These are phyloP conservation scores for Pao palembangensis DNA, from an alignment of 2,113 vertebrate genomes.

Conservation along the genomic window DNA sequence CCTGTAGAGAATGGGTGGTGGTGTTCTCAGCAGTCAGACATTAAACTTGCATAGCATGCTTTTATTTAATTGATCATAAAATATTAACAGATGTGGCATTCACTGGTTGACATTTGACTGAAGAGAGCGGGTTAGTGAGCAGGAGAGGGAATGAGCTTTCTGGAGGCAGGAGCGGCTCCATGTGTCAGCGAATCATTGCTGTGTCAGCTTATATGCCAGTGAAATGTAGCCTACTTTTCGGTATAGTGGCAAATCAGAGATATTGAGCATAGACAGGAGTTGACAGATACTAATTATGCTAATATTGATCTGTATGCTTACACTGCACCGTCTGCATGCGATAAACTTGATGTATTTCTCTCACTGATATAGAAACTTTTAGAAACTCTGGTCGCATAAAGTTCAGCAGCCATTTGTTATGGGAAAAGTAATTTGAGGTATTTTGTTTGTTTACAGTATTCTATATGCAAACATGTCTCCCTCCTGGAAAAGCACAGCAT, in stretches of 20 bases:
- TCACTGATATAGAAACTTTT: neutral
- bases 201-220: constrained; percentile 29
- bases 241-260: constrained; percentile 11
- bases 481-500: too few species aligned
- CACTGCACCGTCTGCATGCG: neutral
- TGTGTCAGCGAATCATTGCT: constrained; percentile 22
- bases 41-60: constrained; percentile 76
- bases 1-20: constrained; percentile 44
- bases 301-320: neutral
- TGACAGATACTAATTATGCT: constrained; percentile 11
- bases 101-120: constrained; percentile 70
- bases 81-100: constrained; percentile 72
- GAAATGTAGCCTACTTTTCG: constrained; percentile 8
- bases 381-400: neutral
- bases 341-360: constrained; percentile 9
- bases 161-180: constrained; percentile 15
- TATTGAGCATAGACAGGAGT: constrained; percentile 11
- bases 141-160: neutral
- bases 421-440: too few species aligned
- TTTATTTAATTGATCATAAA: constrained; percentile 77
- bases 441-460: too few species aligned
- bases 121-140: constrained; percentile 13
- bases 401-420: too few species aligned
- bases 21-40: constrained; percentile 52
- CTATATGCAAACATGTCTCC: too few species aligned